Evolutionary conservation across 2,113 vertebrate genomes (phyloP), one percentile per base, ranked within the genome.

Genomic region (Carassius gibelio): DNA sequence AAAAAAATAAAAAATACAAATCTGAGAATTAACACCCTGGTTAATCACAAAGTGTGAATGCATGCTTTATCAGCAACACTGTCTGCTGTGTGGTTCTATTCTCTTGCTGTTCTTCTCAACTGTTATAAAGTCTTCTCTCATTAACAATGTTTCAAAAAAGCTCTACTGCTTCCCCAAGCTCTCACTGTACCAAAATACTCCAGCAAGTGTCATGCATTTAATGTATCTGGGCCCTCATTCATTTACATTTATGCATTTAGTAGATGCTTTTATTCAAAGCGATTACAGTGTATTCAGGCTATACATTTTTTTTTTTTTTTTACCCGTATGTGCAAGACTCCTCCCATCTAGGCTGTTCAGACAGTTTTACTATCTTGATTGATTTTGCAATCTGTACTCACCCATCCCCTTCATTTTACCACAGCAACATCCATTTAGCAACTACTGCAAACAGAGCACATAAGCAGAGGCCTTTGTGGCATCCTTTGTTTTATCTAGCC

Each of bases 321-420:
- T 30, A 2, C 1, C 30, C 1, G 30, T 30, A 30, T 30, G 26
- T 26, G 26, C 38, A 75, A 90, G 57, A 89, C 86, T 83, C 76
- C 79, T 84, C 26, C 45, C 38, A 34, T 50, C 75, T 87, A 17
- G 82, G 89, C 78, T 62, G 2, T 48, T 1, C 7, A 83, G 84
- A 75, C 84, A 82, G 83, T 81, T 78, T 89, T 89, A 89, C 89
- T 88, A 90, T 89, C 85, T 88, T 86, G 87, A 89, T 86, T 90
- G 77, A 89, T 88, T 79, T 87, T 85, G 26, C 30, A 21, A 72
- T 91, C 88, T 85, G 69, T 82, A 69, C 59, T 59, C 77, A 61
- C 50, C 74, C 30, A 52, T 72, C 57, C 21, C 86, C 85, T 88
- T 90, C 15, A 79, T 81, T 23, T 80, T 74, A 55, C 38, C 72